phyloP scores from a whole-genome alignment of 2,888 invertebrate species.

The Archips crataeganus region DNA sequence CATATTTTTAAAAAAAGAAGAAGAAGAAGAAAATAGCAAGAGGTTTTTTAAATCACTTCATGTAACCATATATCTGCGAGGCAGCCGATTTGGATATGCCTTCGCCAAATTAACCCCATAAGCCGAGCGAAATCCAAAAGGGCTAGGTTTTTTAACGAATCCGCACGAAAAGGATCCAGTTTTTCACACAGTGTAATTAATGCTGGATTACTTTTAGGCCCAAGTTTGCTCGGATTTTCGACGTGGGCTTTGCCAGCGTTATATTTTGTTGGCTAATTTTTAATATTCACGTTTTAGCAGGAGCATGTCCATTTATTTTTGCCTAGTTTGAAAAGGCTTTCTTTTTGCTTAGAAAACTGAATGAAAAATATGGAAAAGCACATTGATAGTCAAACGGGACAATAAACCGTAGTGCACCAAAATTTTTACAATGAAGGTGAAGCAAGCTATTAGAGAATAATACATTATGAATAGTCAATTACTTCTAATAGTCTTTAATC shows the following conservation, averaged over 20 bases:
- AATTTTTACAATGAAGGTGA: too few relatives aligned
- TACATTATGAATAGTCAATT: too few relatives aligned
- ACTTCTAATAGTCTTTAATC: too few relatives aligned
- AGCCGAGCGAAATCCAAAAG: conserved; percentile 11
- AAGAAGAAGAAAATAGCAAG: background rate
- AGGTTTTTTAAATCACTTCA: background rate
- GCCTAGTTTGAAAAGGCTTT: too few relatives aligned
- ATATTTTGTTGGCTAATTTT: background rate
- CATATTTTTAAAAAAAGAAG: too few relatives aligned
- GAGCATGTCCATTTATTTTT: too few relatives aligned
- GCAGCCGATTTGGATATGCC: conserved; percentile 21
- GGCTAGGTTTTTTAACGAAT: conserved; percentile 28
- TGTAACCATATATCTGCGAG: background rate
- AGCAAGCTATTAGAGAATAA: too few relatives aligned
- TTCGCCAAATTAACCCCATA: conserved; percentile 21
- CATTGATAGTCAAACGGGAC: too few relatives aligned
- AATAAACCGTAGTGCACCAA: too few relatives aligned
- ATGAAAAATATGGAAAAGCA: too few relatives aligned
- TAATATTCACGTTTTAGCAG: background rate
- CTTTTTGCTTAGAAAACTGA: too few relatives aligned
- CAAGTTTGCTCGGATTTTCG: background rate
- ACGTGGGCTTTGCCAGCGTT: background rate
- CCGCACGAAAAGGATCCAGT: conserved; percentile 35
- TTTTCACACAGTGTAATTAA: conserved; percentile 26
- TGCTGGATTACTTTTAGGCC: conserved; percentile 26